phyloP scores from a whole-genome alignment of 30 jellyfish, hydroid and myxozoan genomes.

The Rhopilema esculentum region DNA sequence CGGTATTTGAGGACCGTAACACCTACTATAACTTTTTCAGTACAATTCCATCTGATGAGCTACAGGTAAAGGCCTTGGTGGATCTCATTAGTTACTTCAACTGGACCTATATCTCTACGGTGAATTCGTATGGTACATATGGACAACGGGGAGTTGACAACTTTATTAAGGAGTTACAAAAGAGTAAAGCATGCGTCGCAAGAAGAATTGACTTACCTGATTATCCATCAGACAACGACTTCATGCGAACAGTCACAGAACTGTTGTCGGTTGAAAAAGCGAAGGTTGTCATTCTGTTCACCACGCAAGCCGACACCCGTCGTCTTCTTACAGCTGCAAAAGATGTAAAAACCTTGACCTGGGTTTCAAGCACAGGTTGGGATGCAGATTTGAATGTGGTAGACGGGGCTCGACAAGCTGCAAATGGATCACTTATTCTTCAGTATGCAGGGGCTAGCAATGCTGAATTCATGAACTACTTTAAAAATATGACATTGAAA shows the following conservation, averaged over 20 bases:
- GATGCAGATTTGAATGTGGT: slow-evolving; percentile 8
- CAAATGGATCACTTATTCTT: slow-evolving; percentile 69
- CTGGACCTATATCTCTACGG: slow-evolving; percentile 77
- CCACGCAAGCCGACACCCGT: slow-evolving; percentile 67
- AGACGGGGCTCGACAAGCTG: slow-evolving; percentile 49
- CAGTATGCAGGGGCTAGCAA: slow-evolving; percentile 19
- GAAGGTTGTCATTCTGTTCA: slow-evolving; percentile 62
- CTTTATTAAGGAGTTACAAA: slow-evolving; percentile 1
- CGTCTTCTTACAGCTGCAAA: slow-evolving; percentile 63
- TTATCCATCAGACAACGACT: slow-evolving; percentile 14
- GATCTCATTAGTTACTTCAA: slow-evolving; percentile 57
- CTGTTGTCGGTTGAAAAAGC: slow-evolving; percentile 14
- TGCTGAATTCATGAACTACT: slow-evolving; percentile 46
- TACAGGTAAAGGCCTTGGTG: slow-evolving; percentile 63
- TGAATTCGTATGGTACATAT: slow-evolving; percentile 71
- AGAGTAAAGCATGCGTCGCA: slow-evolving; percentile 46
- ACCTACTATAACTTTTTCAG: slow-evolving; percentile 69
- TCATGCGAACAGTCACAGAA: slow-evolving; percentile 13
- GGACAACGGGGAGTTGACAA: slow-evolving; percentile 67
- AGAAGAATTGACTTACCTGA: slow-evolving; percentile 27
- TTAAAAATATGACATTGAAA: slow-evolving; percentile 44
- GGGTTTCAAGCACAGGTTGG: slow-evolving; percentile 63
- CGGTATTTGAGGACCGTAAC: slow-evolving; percentile 55
- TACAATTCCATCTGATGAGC: slow-evolving; percentile 80
- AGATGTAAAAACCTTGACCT: slow-evolving; percentile 16